phyloP scores from a whole-genome alignment of 2,888 invertebrate species.

The Drosophila rubida region DNA sequence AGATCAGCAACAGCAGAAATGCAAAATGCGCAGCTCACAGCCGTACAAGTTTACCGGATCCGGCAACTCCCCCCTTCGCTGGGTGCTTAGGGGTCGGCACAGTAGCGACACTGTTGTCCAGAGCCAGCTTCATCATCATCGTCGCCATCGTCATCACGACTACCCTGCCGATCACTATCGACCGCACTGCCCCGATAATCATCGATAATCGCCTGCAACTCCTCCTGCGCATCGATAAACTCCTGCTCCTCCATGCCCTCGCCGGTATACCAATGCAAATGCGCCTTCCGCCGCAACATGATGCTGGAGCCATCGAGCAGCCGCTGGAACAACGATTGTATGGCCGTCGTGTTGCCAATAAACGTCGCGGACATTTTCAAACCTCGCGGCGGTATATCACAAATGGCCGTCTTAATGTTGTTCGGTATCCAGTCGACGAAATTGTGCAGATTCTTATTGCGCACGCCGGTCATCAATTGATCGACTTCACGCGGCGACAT shows the following conservation, averaged over 20 bases:
- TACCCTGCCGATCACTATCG: slow-evolving; percentile 11
- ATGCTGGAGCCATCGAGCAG: slow-evolving; percentile 91
- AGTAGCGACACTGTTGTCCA: slow-evolving; percentile 43
- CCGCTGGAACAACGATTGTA: slow-evolving; percentile 91
- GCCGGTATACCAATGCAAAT: slow-evolving; percentile 94
- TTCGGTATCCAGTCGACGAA: slow-evolving; percentile 94
- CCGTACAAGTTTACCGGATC: slow-evolving; percentile 66
- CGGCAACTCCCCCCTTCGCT: slow-evolving; percentile 49
- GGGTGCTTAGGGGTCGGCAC: slow-evolving; percentile 7
- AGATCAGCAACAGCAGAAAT: slow-evolving; percentile 18
- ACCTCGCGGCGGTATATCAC: slow-evolving; percentile 93
- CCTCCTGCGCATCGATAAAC: slow-evolving; percentile 93
- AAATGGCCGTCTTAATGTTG: slow-evolving; percentile 93
- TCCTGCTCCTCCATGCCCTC: slow-evolving; percentile 96
- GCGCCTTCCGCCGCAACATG: slow-evolving; percentile 93
- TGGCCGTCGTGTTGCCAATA: slow-evolving; percentile 93
- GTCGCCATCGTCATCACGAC: not conserved
- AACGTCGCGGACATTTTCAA: slow-evolving; percentile 94
- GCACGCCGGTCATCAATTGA: slow-evolving; percentile 88
- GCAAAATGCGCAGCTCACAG: slow-evolving; percentile 40
- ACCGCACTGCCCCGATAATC: slow-evolving; percentile 86
- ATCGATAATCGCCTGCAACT: slow-evolving; percentile 90
- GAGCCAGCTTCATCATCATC: not conserved
- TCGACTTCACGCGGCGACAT: slow-evolving; percentile 83
- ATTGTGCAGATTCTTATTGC: slow-evolving; percentile 90